phyloP scores from a whole-genome alignment of 2,113 vertebrate genomes.

The Anguilla rostrata region DNA sequence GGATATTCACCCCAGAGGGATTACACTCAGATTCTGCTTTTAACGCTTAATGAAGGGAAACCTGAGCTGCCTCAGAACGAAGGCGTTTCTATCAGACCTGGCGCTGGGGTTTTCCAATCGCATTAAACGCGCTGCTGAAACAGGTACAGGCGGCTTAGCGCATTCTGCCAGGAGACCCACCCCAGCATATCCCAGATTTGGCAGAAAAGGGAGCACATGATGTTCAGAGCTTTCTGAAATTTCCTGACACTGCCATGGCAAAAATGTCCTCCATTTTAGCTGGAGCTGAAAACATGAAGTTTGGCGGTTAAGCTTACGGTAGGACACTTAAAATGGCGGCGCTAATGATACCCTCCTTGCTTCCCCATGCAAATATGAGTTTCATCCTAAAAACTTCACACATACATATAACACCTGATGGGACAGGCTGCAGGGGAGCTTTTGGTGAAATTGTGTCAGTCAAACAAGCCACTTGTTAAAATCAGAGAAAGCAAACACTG shows the following conservation, averaged over 20 bases:
- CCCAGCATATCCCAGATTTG: not conserved
- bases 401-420: too few species aligned
- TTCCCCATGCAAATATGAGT: not conserved
- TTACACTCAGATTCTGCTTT: not conserved
- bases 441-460: too few species aligned
- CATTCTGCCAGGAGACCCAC: not conserved
- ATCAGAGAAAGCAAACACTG: too few species aligned
- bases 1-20: constrained; percentile 52
- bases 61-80: constrained; percentile 51
- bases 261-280: not conserved
- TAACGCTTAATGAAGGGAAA: constrained; percentile 59
- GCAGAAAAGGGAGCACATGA: not conserved
- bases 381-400: not conserved
- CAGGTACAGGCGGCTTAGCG: not conserved
- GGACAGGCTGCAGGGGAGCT: too few species aligned
- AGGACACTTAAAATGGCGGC: not conserved
- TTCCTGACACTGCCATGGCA: not conserved
- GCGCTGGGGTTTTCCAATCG: too few species aligned
- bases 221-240: not conserved
- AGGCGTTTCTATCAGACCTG: too few species aligned
- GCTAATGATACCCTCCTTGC: not conserved
- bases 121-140: too few species aligned
- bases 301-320: not conserved
- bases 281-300: not conserved
- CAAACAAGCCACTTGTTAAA: too few species aligned